Base-by-base conservation (phyloP, 64 coral and sea anemone species). In the Dendronephthya gigantea region DNA sequence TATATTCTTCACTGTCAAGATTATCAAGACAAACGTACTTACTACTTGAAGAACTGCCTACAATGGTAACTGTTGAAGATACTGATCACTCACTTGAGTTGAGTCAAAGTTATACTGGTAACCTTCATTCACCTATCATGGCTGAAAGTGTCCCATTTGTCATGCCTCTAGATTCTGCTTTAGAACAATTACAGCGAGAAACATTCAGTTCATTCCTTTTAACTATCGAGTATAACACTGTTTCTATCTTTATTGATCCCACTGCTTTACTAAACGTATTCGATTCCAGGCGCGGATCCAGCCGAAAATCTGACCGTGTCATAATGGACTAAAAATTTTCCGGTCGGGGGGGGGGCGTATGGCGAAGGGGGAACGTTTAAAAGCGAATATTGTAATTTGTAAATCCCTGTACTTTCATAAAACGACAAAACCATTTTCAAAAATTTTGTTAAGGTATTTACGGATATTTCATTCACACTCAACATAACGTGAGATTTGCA, bases 211-310 rank as follows among this genome's bases (percentile, higher is more conserved):
- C 66, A 0, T 88, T 88, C 39, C 0, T 88, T 9, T 25, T 88
- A 32, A 88, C 69, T 28, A 88, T 88, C 50, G 86, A 40, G 23
- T 87, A 27, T 32, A 81, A 76, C 81, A 88, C 69, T 50, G 40
- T 81, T 9, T 83, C 65, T 89, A 87, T 93, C 66, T 93, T 62
- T 74, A 35, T 17, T 83, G 48, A 4, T 47, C 16, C 9, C 12
- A 70, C 86, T 93, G 87, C n/a, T 9, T 58, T 34, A 85, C 55
- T 69, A 72, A 90, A n/a, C n/a, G n/a, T n/a, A n/a, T n/a, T n/a
- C n/a, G n/a, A n/a, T 45, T n/a, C n/a, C n/a, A n/a, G n/a, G n/a
- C n/a, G n/a, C n/a, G n/a, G n/a, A n/a, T n/a, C n/a, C n/a, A n/a
- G n/a, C n/a, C n/a, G n/a, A n/a, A n/a, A n/a, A n/a, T n/a, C n/a